Base-by-base conservation (phyloP, 30 jellyfish, hydroid and myxozoan genomes). In the Cassiopea xamachana region DNA sequence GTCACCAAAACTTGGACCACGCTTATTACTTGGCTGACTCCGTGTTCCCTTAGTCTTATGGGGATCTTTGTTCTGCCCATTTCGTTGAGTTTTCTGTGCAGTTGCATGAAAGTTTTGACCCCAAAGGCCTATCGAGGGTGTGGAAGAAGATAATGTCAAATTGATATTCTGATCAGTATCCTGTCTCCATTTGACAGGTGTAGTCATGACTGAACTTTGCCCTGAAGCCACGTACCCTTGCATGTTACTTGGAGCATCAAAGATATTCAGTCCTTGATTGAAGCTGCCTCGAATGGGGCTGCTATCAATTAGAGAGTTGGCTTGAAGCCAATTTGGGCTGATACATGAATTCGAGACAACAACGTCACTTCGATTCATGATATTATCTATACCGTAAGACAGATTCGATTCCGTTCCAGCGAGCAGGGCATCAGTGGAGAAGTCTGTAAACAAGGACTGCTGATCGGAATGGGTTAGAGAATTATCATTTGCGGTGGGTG, bases 251-350 rank as follows among this genome's bases (percentile, higher is more conserved):
- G 90, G 88, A 16, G 95, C 62, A 27, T 88, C 95, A 46, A 88
- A 79, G 48, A 88, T 68, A 88, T 72, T 88, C 14, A 88, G 79
- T 2, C 95, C 95, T 43, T 82, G 95, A 48, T 88, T 95, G 70
- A 95, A 92, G 77, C 90, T 95, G 87, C 98, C 94, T 61, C 95
- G 87, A 39, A 95, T 88, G 51, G 99, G 99, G 68, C 99, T 95
- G 68, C 85, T 92, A 61, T 91, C 99, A 7, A 96, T 81, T 16
- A 92, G 64, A 16, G 93, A 59, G 17, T 86, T 85, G 16, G 89
- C 83, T 39, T 90, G 97, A 48, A 90, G 77, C 97, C 97, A 90
- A 69, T 60, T 90, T 1, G 97, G 97, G 59, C 97, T 90, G 4
- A 90, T 70, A 76, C 97, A 90, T 2, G 97, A 90, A 45, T 46